Conservation (phyloP, 1,140 invertebrate genomes). For the Monochamus saltuarius region DNA sequence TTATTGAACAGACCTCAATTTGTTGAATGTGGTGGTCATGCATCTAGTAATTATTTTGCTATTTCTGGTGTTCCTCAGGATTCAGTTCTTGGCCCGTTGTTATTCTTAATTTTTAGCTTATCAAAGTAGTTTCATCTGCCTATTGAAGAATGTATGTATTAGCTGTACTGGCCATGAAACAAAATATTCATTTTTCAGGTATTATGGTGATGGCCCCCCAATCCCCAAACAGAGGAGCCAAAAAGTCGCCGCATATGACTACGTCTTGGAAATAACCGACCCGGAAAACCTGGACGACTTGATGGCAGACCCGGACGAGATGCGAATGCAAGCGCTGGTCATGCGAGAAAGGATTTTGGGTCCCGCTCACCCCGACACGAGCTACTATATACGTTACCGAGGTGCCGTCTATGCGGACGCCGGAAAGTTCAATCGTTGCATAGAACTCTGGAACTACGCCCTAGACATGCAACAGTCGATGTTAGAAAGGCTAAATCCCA, state of each 20-base stretch:
- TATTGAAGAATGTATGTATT: slow-evolving; percentile 20
- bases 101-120: too few relatives aligned
- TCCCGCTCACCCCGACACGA: slow-evolving; percentile 93
- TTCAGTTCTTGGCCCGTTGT: too few relatives aligned
- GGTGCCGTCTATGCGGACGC: slow-evolving; percentile 94
- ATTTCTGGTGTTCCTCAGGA: too few relatives aligned
- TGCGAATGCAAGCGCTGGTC: slow-evolving; percentile 94
- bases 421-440: slow-evolving; percentile 88
- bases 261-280: slow-evolving; percentile 77
- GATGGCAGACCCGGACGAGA: slow-evolving; percentile 88
- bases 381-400: slow-evolving; percentile 91
- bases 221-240: slow-evolving; percentile 43
- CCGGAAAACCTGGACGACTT: slow-evolving; percentile 81
- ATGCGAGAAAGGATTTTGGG: slow-evolving; percentile 89
- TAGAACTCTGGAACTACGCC: slow-evolving; percentile 95
- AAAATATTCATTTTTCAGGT: slow-evolving; percentile 52
- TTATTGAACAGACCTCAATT: too few relatives aligned
- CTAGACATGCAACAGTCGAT: slow-evolving; percentile 94
- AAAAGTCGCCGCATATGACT: slow-evolving; percentile 84
- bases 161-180: slow-evolving; percentile 11
- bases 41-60: too few relatives aligned
- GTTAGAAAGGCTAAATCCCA: slow-evolving; percentile 88
- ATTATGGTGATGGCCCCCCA: slow-evolving; percentile 58
- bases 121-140: too few relatives aligned
- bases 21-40: too few relatives aligned